A percentile compares a stretch with the other conserved stretches of the same genome.
phyloP scores from a whole-genome alignment of 1,140 invertebrate genomes.

The Agrypnia vestita region DNA sequence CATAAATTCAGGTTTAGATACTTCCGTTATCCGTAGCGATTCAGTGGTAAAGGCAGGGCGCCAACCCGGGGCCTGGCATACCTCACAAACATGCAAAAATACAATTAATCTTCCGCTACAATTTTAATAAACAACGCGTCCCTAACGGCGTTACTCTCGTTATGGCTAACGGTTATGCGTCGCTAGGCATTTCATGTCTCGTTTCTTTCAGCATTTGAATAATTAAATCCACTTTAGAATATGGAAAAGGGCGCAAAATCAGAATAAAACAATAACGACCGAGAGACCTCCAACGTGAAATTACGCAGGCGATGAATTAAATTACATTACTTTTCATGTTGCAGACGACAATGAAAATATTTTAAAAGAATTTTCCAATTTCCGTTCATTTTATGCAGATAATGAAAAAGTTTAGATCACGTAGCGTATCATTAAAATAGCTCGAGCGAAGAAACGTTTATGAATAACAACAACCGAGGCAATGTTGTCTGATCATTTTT shows the following conservation, averaged over 20 bases:
- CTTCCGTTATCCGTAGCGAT: slow-evolving; percentile 36
- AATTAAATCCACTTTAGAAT: slow-evolving; percentile 25
- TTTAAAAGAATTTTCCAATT: too few relatives aligned
- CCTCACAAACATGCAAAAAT: slow-evolving; percentile 57
- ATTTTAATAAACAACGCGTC: slow-evolving; percentile 48
- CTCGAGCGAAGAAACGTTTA: too few relatives aligned
- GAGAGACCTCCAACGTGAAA: too few relatives aligned
- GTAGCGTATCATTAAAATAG: too few relatives aligned
- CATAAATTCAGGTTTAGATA: slow-evolving; percentile 34
- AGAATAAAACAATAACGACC: neutral
- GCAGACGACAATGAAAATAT: too few relatives aligned
- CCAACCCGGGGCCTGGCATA: slow-evolving; percentile 38
- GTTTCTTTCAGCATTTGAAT: slow-evolving; percentile 15
- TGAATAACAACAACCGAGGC: too few relatives aligned
- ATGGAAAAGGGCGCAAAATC: neutral
- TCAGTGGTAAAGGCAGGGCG: slow-evolving; percentile 46
- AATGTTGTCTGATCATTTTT: too few relatives aligned
- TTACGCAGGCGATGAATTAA: too few relatives aligned
- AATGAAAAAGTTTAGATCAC: too few relatives aligned
- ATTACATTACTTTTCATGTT: too few relatives aligned
- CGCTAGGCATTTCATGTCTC: slow-evolving; percentile 31
- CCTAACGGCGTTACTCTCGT: slow-evolving; percentile 49
- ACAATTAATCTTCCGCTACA: slow-evolving; percentile 56
- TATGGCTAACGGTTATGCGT: slow-evolving; percentile 56
- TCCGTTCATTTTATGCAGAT: too few relatives aligned